These are phyloP conservation scores for Montipora capricornis DNA, from an alignment of 64 coral and sea anemone genomes.

Conservation along the genomic window DNA sequence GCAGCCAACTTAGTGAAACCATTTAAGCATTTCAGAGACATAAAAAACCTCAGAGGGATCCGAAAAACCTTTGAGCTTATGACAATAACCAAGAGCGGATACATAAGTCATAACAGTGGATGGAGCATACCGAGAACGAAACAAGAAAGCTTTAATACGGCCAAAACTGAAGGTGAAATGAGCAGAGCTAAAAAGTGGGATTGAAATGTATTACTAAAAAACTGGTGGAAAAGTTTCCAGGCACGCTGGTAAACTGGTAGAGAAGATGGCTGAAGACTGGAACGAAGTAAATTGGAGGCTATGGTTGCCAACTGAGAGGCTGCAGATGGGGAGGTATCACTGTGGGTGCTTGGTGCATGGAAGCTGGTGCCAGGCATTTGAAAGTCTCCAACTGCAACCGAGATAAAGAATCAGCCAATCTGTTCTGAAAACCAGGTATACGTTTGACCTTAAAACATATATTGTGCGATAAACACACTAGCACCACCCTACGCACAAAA, in stretches of 20 bases:
- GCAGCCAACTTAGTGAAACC: neutral
- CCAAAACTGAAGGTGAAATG: slow-evolving; percentile 6
- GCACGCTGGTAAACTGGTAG: slow-evolving; percentile 1
- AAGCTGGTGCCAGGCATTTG: too few species aligned
- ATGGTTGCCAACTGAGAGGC: too few species aligned
- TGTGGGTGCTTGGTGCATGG: too few species aligned
- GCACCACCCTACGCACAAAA: slow-evolving; percentile 23
- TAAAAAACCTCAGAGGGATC: too few species aligned
- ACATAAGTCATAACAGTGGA: slow-evolving; percentile 41
- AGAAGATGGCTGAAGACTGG: too few species aligned
- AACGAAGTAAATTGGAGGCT: too few species aligned
- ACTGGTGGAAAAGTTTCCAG: slow-evolving; percentile 36
- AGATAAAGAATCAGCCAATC: too few species aligned
- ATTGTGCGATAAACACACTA: slow-evolving; percentile 20
- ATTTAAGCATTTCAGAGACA: too few species aligned
- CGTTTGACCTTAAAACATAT: neutral
- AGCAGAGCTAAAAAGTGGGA: neutral
- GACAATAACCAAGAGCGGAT: slow-evolving; percentile 30
- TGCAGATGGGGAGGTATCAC: too few species aligned
- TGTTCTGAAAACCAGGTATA: too few species aligned
- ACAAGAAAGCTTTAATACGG: neutral
- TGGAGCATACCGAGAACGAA: slow-evolving; percentile 5
- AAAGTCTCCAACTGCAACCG: too few species aligned
- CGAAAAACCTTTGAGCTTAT: neutral
- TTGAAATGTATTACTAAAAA: neutral